These are phyloP conservation scores for Myzus persicae DNA, from an alignment of 1,140 invertebrate species.

Conservation along the genomic window DNA sequence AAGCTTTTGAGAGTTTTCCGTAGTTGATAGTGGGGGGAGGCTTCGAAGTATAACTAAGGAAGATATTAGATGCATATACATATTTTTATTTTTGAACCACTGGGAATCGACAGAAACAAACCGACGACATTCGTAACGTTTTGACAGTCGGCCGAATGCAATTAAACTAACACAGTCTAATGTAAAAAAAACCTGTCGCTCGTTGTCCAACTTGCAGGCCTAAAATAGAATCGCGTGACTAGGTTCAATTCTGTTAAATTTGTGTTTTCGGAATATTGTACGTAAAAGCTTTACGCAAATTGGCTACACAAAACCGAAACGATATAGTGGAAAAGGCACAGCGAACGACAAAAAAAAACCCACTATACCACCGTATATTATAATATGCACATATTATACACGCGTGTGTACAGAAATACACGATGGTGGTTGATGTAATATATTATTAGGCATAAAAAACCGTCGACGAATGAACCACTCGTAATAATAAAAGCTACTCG, in stretches of 20 bases:
- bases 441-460: background rate
- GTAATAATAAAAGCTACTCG: background rate
- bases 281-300: constrained; percentile 28
- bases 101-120: constrained; percentile 12
- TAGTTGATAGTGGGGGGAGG: background rate
- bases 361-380: background rate
- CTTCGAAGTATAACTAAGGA: background rate
- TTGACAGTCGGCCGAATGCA: constrained; percentile 24
- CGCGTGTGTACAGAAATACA: background rate
- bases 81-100: background rate
- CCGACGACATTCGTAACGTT: constrained; percentile 2
- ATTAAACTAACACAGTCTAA: constrained; percentile 30
- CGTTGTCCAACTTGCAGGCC: background rate
- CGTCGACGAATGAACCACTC: background rate
- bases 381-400: background rate
- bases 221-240: constrained; percentile 25
- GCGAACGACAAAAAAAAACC: background rate
- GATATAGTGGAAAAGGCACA: background rate
- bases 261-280: constrained; percentile 2
- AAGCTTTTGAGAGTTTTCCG: background rate
- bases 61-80: background rate
- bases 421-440: background rate
- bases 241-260: background rate
- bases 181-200: background rate
- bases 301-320: background rate